Evolutionary conservation across 2,113 vertebrate species (phyloP).

Genomic region (Scortum barcoo): DNA sequence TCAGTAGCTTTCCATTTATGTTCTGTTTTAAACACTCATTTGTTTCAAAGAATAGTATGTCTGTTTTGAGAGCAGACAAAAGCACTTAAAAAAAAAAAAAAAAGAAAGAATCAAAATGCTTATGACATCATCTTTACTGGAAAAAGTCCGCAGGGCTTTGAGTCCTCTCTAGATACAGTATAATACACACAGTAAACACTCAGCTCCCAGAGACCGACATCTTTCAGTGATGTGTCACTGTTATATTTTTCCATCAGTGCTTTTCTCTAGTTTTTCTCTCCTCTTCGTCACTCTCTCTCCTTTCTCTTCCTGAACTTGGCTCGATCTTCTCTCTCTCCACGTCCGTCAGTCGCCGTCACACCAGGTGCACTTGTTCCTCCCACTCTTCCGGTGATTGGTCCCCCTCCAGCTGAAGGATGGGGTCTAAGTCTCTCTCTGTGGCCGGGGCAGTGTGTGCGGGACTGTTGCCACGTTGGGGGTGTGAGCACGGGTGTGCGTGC

Average conservation of each 20-base stretch:
- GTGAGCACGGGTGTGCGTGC: slow-evolving; percentile 59
- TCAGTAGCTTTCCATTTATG: slow-evolving; percentile 70
- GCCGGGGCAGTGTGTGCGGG: slow-evolving; percentile 54
- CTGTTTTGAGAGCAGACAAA: slow-evolving; percentile 65
- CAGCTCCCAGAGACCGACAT: not conserved
- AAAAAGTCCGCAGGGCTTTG: slow-evolving; percentile 52
- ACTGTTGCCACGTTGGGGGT: slow-evolving; percentile 40
- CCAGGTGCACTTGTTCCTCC: slow-evolving; percentile 81
- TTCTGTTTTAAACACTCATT: slow-evolving; percentile 54
- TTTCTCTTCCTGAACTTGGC: slow-evolving; percentile 3
- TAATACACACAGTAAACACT: slow-evolving; percentile 73
- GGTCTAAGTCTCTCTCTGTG: slow-evolving; percentile 61
- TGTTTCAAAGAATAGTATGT: slow-evolving; percentile 56
- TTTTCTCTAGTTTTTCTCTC: not conserved
- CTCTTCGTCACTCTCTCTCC: not conserved
- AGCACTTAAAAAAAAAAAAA: slow-evolving; percentile 55
- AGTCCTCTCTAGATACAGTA: slow-evolving; percentile 70
- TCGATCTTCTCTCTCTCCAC: slow-evolving; percentile 16
- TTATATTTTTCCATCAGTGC: slow-evolving; percentile 12
- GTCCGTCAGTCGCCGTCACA: slow-evolving; percentile 55
- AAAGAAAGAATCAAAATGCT: slow-evolving; percentile 35
- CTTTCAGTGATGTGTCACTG: slow-evolving; percentile 17
- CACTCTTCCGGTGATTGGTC: slow-evolving; percentile 74
- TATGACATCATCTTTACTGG: slow-evolving; percentile 76
- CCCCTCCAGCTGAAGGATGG: slow-evolving; percentile 61